Percentiles rank a stretch among this genome's conserved stretches.
phyloP scores from a whole-genome alignment of 1,140 invertebrate genomes.

The Trachymyrmex cornetzi region DNA sequence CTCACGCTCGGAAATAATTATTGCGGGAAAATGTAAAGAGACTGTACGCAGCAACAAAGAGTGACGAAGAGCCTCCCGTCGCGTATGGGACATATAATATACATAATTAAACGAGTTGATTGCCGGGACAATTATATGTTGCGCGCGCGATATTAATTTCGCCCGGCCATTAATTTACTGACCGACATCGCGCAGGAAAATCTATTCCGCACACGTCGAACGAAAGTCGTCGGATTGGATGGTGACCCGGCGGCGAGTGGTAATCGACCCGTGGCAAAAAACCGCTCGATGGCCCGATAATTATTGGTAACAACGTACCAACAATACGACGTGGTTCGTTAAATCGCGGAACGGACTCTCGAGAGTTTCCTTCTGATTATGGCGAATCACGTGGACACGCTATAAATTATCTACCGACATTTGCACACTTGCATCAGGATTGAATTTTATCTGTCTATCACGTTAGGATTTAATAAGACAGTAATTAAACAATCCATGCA shows the following conservation, averaged over 20 bases:
- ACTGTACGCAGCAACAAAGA: not conserved
- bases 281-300: conserved; percentile 48
- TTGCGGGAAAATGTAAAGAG: conserved; percentile 41
- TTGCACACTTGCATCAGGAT: not conserved
- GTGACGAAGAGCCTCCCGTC: not conserved
- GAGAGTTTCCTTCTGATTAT: conserved; percentile 29
- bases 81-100: conserved; percentile 63
- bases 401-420: conserved; percentile 17
- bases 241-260: conserved; percentile 23
- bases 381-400: conserved; percentile 9
- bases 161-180: conserved; percentile 53
- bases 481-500: not conserved
- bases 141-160: conserved; percentile 63
- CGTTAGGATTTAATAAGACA: not conserved
- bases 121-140: conserved; percentile 64
- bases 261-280: conserved; percentile 52
- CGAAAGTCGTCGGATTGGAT: conserved; percentile 37
- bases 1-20: conserved; percentile 36
- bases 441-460: not conserved
- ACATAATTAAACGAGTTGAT: conserved; percentile 71
- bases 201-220: conserved; percentile 45
- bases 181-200: conserved; percentile 46
- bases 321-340: conserved; percentile 46
- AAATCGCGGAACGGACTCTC: conserved; percentile 42
- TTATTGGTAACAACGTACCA: conserved; percentile 51